phyloP scores from a whole-genome alignment of 2,888 invertebrate species.

The Malacosoma neustria region DNA sequence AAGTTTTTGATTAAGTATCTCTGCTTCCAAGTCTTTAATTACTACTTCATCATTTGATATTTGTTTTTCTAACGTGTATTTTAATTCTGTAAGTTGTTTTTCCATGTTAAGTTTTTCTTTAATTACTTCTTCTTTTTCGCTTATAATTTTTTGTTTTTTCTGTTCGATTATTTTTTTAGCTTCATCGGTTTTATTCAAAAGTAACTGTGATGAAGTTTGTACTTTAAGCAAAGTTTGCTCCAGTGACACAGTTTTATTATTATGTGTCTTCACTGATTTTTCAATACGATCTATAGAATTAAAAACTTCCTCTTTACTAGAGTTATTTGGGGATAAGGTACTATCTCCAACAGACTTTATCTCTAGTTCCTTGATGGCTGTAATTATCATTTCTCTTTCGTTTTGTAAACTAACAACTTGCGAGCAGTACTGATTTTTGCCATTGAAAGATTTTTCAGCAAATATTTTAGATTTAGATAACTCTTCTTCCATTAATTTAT shows the following conservation, averaged over 20 bases:
- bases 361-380: constrained; percentile 50
- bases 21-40: constrained; percentile 47
- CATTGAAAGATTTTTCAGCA: constrained; percentile 29
- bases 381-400: constrained; percentile 42
- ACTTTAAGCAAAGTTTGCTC: constrained; percentile 47
- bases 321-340: constrained; percentile 29
- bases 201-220: constrained; percentile 50
- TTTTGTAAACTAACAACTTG: constrained; percentile 35
- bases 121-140: constrained; percentile 54
- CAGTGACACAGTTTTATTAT: constrained; percentile 29
- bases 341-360: constrained; percentile 45
- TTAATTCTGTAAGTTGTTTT: constrained; percentile 33
- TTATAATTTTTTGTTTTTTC: constrained; percentile 51
- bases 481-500: constrained; percentile 34
- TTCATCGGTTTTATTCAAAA: constrained; percentile 55
- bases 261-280: constrained; percentile 31
- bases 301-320: constrained; percentile 35
- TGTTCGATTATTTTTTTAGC: constrained; percentile 52
- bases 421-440: constrained; percentile 33
- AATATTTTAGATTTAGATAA: constrained; percentile 32
- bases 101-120: constrained; percentile 37
- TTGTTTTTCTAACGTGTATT: constrained; percentile 38
- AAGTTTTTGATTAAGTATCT: constrained; percentile 47
- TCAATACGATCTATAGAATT: constrained; percentile 40
- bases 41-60: constrained; percentile 28